These are phyloP conservation scores for Characodon lateralis DNA, from an alignment of 2,797 vertebrate genomes.

Conservation along the genomic window DNA sequence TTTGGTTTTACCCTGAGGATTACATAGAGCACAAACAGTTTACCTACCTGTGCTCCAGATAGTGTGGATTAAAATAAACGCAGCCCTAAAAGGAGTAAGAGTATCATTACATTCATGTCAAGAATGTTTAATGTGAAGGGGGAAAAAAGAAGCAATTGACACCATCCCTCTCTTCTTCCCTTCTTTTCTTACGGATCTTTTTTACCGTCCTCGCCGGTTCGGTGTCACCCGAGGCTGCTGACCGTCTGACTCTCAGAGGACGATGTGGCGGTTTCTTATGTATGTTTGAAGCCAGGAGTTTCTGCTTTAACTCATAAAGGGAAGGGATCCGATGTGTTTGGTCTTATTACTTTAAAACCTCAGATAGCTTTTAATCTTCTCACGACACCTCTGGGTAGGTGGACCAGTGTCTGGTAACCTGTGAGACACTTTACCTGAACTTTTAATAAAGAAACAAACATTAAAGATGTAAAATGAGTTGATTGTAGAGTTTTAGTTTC, in stretches of 20 bases:
- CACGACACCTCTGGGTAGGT: slow-evolving; percentile 22
- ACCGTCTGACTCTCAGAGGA: slow-evolving; percentile 49
- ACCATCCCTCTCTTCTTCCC: slow-evolving; percentile 66
- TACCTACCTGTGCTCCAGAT: slow-evolving; percentile 28
- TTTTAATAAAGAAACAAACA: not conserved
- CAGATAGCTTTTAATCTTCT: slow-evolving; percentile 39
- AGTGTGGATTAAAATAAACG: slow-evolving; percentile 56
- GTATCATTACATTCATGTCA: slow-evolving; percentile 70
- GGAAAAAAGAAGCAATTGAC: slow-evolving; percentile 69
- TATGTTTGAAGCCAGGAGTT: slow-evolving; percentile 46
- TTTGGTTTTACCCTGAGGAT: slow-evolving; percentile 55
- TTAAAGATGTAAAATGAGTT: not conserved
- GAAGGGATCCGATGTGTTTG: slow-evolving; percentile 26
- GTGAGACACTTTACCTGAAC: slow-evolving; percentile 4
- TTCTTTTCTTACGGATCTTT: slow-evolving; percentile 71
- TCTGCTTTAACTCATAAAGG: slow-evolving; percentile 56
- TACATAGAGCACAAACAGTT: slow-evolving; percentile 56
- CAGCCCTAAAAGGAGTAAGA: slow-evolving; percentile 60
- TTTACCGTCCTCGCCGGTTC: slow-evolving; percentile 57
- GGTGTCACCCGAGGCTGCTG: slow-evolving; percentile 64
- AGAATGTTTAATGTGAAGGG: slow-evolving; percentile 66
- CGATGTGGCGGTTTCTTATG: slow-evolving; percentile 35
- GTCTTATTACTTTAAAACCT: slow-evolving; percentile 46
- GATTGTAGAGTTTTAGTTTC: not conserved
- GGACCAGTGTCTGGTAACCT: slow-evolving; percentile 12